A percentile compares a stretch with the other conserved stretches of the same genome.
phyloP scores from a whole-genome alignment of 2,113 vertebrate genomes.

The Notothenia coriiceps region DNA sequence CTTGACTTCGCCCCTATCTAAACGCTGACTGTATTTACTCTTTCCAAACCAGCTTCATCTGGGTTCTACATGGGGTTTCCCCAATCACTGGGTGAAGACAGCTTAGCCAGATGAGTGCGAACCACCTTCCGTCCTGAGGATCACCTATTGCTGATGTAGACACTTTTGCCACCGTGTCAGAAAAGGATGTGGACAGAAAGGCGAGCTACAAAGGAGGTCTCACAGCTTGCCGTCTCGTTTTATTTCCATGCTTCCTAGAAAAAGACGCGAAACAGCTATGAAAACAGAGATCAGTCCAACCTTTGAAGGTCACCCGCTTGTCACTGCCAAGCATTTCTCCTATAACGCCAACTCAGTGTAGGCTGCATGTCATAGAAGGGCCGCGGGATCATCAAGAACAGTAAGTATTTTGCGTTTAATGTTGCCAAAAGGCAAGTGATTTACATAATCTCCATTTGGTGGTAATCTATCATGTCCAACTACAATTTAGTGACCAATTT shows the following conservation, averaged over 20 bases:
- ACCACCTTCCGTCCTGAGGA: constrained; percentile 50
- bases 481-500: constrained; percentile 60
- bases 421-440: constrained; percentile 33
- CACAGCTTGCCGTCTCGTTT: constrained; percentile 49
- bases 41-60: constrained; percentile 33
- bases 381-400: background rate
- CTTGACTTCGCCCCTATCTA: constrained; percentile 14
- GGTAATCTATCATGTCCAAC: constrained; percentile 54
- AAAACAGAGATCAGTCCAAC: constrained; percentile 70
- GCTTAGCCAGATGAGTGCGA: constrained; percentile 14
- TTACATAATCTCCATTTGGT: constrained; percentile 57
- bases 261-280: constrained; percentile 69
- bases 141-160: constrained; percentile 68
- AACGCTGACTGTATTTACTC: constrained; percentile 27
- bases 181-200: constrained; percentile 62
- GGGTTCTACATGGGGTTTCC: constrained; percentile 44
- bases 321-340: constrained; percentile 33
- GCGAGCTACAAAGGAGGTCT: constrained; percentile 50
- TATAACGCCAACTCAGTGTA: constrained; percentile 29
- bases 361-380: constrained; percentile 12
- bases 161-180: constrained; percentile 53
- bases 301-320: constrained; percentile 59
- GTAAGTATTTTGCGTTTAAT: constrained; percentile 12
- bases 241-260: constrained; percentile 58
- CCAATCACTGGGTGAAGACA: constrained; percentile 34